Base-by-base conservation (phyloP, 2,888 invertebrate genomes). In the Parapristionchus giblindavisi region DNA sequence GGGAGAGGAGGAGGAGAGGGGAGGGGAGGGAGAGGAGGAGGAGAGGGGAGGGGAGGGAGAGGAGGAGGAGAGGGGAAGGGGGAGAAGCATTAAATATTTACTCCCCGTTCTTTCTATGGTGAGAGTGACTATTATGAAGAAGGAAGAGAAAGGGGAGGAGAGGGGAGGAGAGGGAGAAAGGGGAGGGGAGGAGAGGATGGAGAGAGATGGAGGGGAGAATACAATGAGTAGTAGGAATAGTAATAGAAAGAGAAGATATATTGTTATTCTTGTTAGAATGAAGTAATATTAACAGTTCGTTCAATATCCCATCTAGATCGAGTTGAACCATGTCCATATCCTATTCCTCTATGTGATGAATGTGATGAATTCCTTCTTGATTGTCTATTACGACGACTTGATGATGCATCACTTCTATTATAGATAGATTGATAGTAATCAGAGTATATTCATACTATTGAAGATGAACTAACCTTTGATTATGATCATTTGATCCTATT, bases 241-340 rank as follows among this genome's bases (percentile, higher is more conserved):
- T 14, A 17, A 43, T 17, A 43, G 11, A 43, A 43, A 14, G 17
- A 24, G 38, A 14, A 40, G 40, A 38, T 40, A 63, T 27, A 36
- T 65, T 29, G 21, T 24, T 21, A 38, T 38, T 29, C 36, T 36
- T 14, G 43, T 43, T 17, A 43, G 17, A 43, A 17, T 43, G 17
- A 14, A 43, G 17, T 8, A 8, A 43, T 3, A 70, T 58, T 72
- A 38, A 80, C 82, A 68, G 83, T 82, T 75, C 83, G 48, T 68
- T 87, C 85, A 65, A 86, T 81, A 76, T 87, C 86, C 87, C 87
- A 87, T 60, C 82, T 77, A 0, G 83, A 84, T 43, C 85, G 78
- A 0, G 87, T 88, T 1, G 86, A 85, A n/a, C 87, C 87, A 34
- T 81, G 80, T 8, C 87, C 87, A 75, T 86, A 87, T 51, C 87